phyloP scores from a whole-genome alignment of 2,888 invertebrate genomes.

The Exocentrus adspersus region DNA sequence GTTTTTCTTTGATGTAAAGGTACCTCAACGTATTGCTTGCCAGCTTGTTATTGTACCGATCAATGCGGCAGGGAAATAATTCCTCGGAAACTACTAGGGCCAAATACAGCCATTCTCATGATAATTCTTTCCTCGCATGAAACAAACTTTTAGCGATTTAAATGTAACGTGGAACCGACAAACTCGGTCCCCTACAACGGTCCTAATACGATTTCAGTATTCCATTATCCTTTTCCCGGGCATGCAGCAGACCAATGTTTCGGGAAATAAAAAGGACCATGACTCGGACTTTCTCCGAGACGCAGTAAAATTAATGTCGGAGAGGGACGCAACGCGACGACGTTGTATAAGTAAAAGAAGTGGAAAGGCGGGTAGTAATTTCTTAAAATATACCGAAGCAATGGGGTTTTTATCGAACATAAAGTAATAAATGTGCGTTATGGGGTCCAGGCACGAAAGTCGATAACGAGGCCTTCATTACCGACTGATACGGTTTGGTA shows the following conservation, averaged over 20 bases:
- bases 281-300: conserved; percentile 42
- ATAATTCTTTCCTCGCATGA: neutral
- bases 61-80: too few species aligned
- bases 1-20: too few species aligned
- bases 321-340: conserved; percentile 50
- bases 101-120: neutral
- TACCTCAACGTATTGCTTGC: too few species aligned
- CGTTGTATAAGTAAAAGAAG: conserved; percentile 33
- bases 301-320: conserved; percentile 50
- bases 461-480: conserved; percentile 56
- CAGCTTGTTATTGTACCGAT: too few species aligned
- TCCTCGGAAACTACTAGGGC: neutral
- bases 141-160: neutral
- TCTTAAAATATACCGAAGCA: conserved; percentile 60
- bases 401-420: conserved; percentile 60
- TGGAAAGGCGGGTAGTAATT: conserved; percentile 52
- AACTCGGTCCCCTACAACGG: neutral
- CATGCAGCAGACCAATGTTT: conserved; percentile 28
- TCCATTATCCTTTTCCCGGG: conserved; percentile 38
- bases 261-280: conserved; percentile 38
- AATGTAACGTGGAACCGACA: neutral
- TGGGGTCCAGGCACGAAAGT: conserved; percentile 61
- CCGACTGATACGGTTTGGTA: conserved; percentile 48
- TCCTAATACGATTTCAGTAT: conserved; percentile 42
- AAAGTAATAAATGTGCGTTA: conserved; percentile 61